Evolutionary conservation across 2,888 invertebrate species (phyloP).

Genomic region (Incurvaria masculella): DNA sequence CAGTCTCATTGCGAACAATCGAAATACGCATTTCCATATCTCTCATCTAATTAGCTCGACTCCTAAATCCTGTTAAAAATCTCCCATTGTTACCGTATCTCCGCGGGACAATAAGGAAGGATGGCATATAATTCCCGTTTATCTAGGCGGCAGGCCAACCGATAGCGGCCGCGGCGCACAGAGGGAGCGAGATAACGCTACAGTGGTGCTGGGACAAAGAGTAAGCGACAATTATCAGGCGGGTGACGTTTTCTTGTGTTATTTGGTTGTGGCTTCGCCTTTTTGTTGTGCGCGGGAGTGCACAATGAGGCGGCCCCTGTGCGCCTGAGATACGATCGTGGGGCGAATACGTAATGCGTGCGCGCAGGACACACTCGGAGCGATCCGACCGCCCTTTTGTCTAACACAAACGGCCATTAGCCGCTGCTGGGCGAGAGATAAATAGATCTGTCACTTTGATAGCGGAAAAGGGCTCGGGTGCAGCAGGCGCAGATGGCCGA

Average conservation of each 20-base stretch:
- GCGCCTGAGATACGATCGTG: conserved; percentile 33
- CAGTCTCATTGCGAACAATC: no score
- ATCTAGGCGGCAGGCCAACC: background rate
- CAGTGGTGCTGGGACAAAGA: conserved; percentile 17
- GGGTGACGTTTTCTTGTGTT: conserved; percentile 26
- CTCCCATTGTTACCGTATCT: background rate
- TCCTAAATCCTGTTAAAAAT: background rate
- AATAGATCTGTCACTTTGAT: background rate
- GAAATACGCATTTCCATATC: background rate
- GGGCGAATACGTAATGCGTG: conserved; percentile 43
- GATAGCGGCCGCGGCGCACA: background rate
- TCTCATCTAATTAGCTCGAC: background rate
- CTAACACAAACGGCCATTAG: background rate
- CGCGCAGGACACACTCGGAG: background rate
- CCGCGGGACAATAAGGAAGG: background rate
- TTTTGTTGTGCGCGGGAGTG: conserved; percentile 6
- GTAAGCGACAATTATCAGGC: conserved; percentile 49
- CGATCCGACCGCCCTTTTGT: background rate
- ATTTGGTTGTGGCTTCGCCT: background rate
- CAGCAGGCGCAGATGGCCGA: no score
- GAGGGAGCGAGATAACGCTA: conserved; percentile 52
- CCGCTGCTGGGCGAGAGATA: background rate
- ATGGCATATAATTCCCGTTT: background rate
- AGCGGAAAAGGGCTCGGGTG: no score
- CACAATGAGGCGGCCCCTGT: conserved; percentile 6